Percentiles rank a stretch among this genome's conserved stretches.
Conservation (phyloP, 2,888 invertebrate genomes). For the Drosophila macrospina region DNA sequence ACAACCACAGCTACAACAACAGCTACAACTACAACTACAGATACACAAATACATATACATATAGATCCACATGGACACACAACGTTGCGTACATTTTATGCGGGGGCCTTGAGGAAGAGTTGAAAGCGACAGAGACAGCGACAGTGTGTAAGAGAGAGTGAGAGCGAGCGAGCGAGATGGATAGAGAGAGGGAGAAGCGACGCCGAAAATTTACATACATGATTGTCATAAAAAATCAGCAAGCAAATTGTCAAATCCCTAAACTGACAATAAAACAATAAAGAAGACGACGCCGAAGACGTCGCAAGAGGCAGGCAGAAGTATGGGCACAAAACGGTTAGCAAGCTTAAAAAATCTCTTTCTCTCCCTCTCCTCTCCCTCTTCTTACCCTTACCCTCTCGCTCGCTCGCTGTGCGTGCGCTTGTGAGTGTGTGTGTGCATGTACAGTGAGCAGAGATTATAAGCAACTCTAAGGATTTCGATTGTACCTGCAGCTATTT, state of each 20-base stretch:
- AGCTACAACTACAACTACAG: constrained; percentile 10
- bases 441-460: constrained; percentile 38
- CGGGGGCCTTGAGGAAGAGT: constrained; percentile 75
- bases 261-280: constrained; percentile 83
- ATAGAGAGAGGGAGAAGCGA: constrained; percentile 27
- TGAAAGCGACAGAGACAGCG: constrained; percentile 30
- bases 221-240: constrained; percentile 81
- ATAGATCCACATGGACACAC: constrained; percentile 22
- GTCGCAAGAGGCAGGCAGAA: constrained; percentile 23
- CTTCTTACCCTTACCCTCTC: background rate
- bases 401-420: background rate
- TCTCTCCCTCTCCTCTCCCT: background rate
- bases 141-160: constrained; percentile 22
- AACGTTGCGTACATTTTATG: constrained; percentile 18
- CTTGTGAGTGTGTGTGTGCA: constrained; percentile 12
- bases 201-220: constrained; percentile 79
- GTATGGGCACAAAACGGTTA: constrained; percentile 31
- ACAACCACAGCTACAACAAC: no score
- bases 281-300: constrained; percentile 68
- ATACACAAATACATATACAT: constrained; percentile 18
- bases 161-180: background rate
- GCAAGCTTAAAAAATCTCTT: constrained; percentile 32
- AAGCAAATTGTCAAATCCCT: constrained; percentile 82
- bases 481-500: background rate
- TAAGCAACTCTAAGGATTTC: constrained; percentile 19